Base-by-base conservation (phyloP, 2,797 vertebrate species). In the Austrolebias charrua region DNA sequence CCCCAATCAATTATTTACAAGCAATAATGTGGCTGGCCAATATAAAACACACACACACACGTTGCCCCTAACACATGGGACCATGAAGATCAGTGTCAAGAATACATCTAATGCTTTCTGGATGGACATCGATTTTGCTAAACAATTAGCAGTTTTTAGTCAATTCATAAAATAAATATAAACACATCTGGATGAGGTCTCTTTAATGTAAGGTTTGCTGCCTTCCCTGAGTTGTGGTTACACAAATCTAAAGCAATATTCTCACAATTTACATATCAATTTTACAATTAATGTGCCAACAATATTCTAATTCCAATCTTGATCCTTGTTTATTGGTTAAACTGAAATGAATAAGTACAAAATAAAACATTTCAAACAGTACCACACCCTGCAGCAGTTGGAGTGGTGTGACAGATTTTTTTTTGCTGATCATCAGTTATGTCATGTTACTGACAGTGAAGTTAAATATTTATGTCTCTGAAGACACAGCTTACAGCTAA, bases 1-100 rank as follows among this genome's bases (percentile, higher is more conserved):
- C 31, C 72, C 51, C 44, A 45, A 88, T 91, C 53, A 92, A 92
- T 91, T 86, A 91, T 91, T 90, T 63, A 89, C 60, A 47, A 66
- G 57, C 65, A 62, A 60, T 58, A 78, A 75, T 61, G 75, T 63
- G 31, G 55, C 54, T 31, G 6, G 51, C 60, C 60, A 69, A 57
- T 69, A 52, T 80, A 67, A n/a, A n/a, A n/a, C n/a, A 83, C 42
- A 49, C 20, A 29, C 47, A 71, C 12, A 65, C 43, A 66, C 9
- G 60, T 31, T 10, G 31, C 29, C 45, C 35, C 13, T 66, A 35
- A 60, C 14, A 18, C 13, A 51, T n/a, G 62, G 4, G 31, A 19
- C 8, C 50, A 12, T 43, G 46, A 63, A 55, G 46, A 45, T 6
- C n/a, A 44, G 54, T 2, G 45, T 50, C 18, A 59, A 19, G 18